phyloP scores from a whole-genome alignment of 2,113 vertebrate species.

The Zosterops lateralis region DNA sequence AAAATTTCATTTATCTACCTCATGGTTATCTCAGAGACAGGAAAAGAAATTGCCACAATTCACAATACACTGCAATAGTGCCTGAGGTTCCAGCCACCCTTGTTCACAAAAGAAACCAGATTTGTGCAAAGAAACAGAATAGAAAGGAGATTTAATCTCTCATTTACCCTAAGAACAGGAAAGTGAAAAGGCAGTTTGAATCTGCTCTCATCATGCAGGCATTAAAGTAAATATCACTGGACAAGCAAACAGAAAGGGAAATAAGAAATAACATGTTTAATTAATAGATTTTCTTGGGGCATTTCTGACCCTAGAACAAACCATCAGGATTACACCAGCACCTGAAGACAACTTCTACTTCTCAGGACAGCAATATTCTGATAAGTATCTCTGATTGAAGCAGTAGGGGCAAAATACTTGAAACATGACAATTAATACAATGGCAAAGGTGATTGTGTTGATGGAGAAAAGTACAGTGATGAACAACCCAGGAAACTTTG shows the following conservation, averaged over 20 bases:
- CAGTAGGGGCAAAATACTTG: neutral
- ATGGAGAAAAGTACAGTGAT: neutral
- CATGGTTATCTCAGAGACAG: neutral
- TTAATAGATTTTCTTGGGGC: neutral
- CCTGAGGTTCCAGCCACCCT: neutral
- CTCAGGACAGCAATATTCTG: neutral
- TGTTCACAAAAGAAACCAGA: neutral
- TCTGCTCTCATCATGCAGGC: rapidly evolving
- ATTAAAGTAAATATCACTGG: neutral
- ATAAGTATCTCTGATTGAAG: neutral
- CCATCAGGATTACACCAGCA: neutral
- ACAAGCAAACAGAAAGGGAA: neutral
- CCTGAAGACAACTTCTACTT: neutral
- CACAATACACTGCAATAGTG: neutral
- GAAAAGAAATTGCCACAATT: neutral
- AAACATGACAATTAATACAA: neutral
- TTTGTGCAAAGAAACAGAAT: neutral
- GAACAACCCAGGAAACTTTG: neutral
- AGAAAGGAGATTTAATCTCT: neutral
- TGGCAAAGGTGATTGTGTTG: neutral
- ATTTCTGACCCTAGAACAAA: neutral
- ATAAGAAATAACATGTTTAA: neutral
- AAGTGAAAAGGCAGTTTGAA: neutral
- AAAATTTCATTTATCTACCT: neutral
- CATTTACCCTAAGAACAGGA: neutral